A percentile compares a stretch with the other conserved stretches of the same genome.
Conservation (phyloP, 2,113 vertebrate species). For the Calonectris borealis region DNA sequence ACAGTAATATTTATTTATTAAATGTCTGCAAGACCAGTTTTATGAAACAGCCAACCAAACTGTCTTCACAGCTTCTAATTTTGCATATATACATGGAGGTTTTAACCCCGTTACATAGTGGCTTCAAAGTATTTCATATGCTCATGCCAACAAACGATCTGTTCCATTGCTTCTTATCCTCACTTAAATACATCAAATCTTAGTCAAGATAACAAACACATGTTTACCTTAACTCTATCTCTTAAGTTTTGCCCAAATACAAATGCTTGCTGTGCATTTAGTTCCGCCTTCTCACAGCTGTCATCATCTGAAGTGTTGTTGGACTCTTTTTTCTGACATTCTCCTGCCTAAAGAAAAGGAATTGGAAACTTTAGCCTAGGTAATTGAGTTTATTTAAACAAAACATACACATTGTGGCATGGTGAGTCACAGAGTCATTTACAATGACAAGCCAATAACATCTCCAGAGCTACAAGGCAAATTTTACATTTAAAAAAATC, state of each 20-base stretch:
- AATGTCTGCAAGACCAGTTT: neutral
- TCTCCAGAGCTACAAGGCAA: neutral
- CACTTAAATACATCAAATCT: neutral
- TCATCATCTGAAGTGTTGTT: conserved; percentile 71
- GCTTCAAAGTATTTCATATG: neutral
- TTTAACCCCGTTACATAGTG: neutral
- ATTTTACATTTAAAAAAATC: neutral
- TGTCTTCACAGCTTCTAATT: neutral
- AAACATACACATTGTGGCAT: accelerated
- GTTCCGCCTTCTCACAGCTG: conserved; percentile 74
- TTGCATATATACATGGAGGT: neutral
- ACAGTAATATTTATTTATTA: neutral
- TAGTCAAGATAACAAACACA: neutral
- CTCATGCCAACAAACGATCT: neutral
- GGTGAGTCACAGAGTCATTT: neutral
- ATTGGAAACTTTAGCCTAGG: neutral
- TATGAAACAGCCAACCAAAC: neutral
- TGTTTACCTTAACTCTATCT: conserved; percentile 92
- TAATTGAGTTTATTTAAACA: neutral
- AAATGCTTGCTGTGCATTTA: conserved; percentile 82
- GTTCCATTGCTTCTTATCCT: neutral
- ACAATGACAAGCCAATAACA: neutral
- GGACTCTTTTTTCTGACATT: conserved; percentile 68
- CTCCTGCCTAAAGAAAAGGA: conserved; percentile 68
- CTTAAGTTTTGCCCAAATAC: conserved; percentile 97